These are phyloP conservation scores for Xestoiulus laeticollis DNA, from an alignment of 2,888 invertebrate species.

Conservation along the genomic window DNA sequence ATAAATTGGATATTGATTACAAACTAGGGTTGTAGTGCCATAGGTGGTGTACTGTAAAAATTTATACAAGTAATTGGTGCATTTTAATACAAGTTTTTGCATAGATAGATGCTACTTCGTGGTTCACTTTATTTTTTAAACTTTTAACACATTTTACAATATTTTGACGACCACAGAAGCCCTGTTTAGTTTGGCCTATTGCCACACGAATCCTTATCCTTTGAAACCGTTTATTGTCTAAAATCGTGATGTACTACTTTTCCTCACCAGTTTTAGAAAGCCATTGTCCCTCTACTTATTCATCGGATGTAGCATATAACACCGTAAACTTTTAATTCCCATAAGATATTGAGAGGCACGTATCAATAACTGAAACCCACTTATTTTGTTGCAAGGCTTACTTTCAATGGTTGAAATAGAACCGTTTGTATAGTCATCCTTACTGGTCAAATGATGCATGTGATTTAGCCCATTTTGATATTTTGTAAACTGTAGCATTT, in stretches of 20 bases:
- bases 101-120: not conserved
- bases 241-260: not conserved
- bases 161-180: not conserved
- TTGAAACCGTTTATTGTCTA: slow-evolving; percentile 16
- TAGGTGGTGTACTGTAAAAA: too few relatives aligned
- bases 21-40: too few relatives aligned
- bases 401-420: not conserved
- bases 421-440: not conserved
- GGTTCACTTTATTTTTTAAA: not conserved
- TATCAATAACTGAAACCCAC: not conserved
- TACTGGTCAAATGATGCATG: too few relatives aligned
- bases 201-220: not conserved
- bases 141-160: not conserved
- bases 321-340: not conserved
- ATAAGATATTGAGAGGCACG: not conserved
- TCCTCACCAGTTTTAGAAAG: slow-evolving; percentile 27
- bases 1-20: too few relatives aligned
- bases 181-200: not conserved
- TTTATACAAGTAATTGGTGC: too few relatives aligned
- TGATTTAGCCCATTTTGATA: too few relatives aligned
- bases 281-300: not conserved
- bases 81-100: too few relatives aligned
- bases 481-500: too few relatives aligned
- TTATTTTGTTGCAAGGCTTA: not conserved
- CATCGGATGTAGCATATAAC: not conserved